Conservation (phyloP, 2,888 invertebrate genomes). For the Nemotelus pantherinus region DNA sequence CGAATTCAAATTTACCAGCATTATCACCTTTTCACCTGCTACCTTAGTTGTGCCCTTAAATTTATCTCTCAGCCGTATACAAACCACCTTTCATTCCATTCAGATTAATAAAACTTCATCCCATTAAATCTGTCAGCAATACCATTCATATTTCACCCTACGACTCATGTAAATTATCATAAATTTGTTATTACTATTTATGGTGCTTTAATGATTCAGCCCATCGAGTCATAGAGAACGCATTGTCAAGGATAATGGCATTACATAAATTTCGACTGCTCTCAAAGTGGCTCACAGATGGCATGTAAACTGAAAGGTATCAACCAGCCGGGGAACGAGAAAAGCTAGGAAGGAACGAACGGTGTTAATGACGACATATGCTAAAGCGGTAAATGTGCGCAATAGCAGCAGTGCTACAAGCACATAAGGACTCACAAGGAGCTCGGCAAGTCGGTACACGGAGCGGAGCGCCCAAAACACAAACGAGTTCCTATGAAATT, state of each 20-base stretch:
- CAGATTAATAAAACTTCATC: too few species aligned
- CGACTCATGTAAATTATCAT: constrained; percentile 5
- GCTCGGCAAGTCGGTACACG: too few species aligned
- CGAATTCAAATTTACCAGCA: too few species aligned
- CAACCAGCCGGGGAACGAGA: background rate
- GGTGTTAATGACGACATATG: constrained; percentile 27
- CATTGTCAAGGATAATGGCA: constrained; percentile 19
- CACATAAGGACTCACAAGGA: background rate
- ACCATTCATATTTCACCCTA: background rate
- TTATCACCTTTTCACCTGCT: too few species aligned
- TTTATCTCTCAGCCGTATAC: too few species aligned
- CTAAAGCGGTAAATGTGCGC: constrained; percentile 19
- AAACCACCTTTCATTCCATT: too few species aligned
- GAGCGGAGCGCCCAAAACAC: background rate
- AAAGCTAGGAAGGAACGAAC: background rate
- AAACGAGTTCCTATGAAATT: constrained; percentile 18
- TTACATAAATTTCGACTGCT: constrained; percentile 22
- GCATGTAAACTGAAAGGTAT: background rate
- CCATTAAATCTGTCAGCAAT: too few species aligned
- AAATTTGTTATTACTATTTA: constrained; percentile 24
- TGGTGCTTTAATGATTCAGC: constrained; percentile 4
- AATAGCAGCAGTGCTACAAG: background rate
- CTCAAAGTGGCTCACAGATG: background rate
- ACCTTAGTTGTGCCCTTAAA: too few species aligned
- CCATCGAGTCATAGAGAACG: constrained; percentile 19